Conservation (phyloP, 2,113 vertebrate species). For the Halcyon senegalensis region DNA sequence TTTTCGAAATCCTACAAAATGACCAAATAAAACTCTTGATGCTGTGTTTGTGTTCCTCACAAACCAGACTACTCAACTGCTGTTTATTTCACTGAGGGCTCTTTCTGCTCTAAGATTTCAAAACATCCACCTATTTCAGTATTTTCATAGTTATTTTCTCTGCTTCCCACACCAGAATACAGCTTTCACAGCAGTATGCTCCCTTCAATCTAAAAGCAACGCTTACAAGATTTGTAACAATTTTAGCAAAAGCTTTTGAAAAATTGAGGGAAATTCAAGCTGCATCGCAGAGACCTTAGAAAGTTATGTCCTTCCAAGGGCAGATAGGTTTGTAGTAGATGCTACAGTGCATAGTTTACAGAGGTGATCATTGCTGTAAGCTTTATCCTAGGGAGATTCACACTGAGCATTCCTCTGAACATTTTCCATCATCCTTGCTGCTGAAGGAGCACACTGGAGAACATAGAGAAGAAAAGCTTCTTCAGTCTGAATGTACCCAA, state of each 20-base stretch:
- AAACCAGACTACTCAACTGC: neutral
- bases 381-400: neutral
- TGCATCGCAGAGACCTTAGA: neutral
- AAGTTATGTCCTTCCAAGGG: neutral
- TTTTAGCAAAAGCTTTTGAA: neutral
- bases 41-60: neutral
- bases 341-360: neutral
- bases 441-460: neutral
- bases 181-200: accelerated
- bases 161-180: neutral
- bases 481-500: neutral
- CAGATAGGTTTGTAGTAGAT: neutral
- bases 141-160: neutral
- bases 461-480: neutral
- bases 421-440: neutral
- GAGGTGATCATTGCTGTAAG: neutral
- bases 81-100: neutral
- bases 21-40: neutral
- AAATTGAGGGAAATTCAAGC: neutral
- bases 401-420: neutral
- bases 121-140: neutral
- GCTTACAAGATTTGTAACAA: accelerated
- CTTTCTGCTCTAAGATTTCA: neutral
- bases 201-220: no score
- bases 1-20: neutral